Conservation (phyloP, 2,113 vertebrate species). For the Alosa alosa region DNA sequence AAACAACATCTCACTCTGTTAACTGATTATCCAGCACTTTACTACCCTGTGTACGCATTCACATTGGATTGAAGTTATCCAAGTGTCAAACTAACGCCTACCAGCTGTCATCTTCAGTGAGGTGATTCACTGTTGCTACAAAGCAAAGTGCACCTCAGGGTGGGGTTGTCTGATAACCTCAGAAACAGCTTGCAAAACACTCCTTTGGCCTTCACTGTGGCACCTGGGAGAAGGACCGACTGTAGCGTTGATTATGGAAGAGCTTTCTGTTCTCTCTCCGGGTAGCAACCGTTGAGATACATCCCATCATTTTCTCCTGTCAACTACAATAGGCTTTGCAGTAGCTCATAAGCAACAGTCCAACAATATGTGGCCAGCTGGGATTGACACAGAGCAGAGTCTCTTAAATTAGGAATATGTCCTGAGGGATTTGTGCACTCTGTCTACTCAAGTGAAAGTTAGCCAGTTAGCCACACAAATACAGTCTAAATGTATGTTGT, state of each 20-base stretch:
- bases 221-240: background rate
- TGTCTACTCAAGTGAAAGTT: background rate
- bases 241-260: background rate
- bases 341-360: background rate
- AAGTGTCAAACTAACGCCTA: background rate
- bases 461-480: background rate
- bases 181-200: conserved; percentile 1
- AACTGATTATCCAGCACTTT: background rate
- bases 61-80: background rate
- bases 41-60: background rate
- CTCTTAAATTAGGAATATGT: background rate
- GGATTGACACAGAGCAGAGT: background rate
- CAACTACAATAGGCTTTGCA: background rate
- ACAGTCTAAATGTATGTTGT: background rate
- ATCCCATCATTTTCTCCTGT: background rate
- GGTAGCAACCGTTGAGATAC: background rate
- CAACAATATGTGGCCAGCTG: background rate
- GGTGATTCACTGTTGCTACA: background rate
- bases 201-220: background rate
- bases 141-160: background rate
- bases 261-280: background rate
- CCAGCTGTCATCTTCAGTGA: background rate
- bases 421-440: background rate
- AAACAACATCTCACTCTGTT: background rate
- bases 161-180: background rate